Conservation (phyloP, 2,113 vertebrate species). For the Balaeniceps rex region DNA sequence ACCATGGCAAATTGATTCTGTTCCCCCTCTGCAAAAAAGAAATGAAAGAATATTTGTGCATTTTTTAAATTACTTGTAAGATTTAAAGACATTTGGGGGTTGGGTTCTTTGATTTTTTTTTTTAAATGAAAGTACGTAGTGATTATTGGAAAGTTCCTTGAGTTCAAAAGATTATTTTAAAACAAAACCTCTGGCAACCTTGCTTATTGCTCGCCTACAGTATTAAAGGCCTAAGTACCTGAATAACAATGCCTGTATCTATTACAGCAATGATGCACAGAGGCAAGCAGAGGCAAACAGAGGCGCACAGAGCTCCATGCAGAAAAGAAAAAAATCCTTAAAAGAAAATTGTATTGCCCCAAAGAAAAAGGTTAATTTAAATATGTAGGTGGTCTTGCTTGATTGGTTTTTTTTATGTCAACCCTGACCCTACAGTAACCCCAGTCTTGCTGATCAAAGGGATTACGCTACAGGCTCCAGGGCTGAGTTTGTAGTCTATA, state of each 20-base stretch:
- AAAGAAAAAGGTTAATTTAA: constrained; percentile 52
- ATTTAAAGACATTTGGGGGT: neutral
- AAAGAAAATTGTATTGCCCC: constrained; percentile 13
- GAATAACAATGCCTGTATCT: neutral
- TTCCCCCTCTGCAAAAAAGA: constrained; percentile 66
- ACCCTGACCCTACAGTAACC: constrained; percentile 71
- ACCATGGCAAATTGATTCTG: constrained; percentile 76
- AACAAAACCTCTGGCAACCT: neutral
- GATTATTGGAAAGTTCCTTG: neutral
- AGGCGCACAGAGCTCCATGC: neutral
- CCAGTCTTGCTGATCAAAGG: constrained; percentile 67
- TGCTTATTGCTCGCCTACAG: neutral
- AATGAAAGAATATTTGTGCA: constrained; percentile 66
- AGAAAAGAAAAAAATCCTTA: constrained; percentile 15
- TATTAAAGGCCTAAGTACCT: neutral
- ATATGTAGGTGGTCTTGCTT: constrained; percentile 63
- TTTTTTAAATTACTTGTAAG: constrained; percentile 64
- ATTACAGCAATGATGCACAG: neutral
- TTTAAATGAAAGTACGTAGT: neutral
- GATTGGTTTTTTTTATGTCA: constrained; percentile 63
- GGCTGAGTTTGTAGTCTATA: neutral
- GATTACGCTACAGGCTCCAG: constrained; percentile 42
- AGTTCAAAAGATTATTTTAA: neutral
- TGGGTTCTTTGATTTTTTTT: neutral
- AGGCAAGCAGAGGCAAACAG: neutral